Evolutionary conservation across 2,797 vertebrate species (phyloP).

Genomic region (Prunella strophiata): DNA sequence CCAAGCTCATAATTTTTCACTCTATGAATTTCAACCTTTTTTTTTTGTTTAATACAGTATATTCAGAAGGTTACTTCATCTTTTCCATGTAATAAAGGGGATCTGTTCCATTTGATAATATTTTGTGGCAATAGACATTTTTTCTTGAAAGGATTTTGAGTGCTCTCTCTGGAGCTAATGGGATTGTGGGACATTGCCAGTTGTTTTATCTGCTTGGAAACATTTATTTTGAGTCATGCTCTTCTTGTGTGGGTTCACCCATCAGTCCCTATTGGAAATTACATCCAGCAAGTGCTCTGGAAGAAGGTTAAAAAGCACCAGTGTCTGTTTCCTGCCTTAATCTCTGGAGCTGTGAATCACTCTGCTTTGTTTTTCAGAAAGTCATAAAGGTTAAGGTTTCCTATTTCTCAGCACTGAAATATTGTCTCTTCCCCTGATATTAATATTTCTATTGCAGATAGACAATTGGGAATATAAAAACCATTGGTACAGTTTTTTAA

Average conservation of each 20-base stretch:
- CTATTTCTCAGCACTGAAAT: background rate
- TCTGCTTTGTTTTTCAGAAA: background rate
- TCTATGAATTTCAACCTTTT: conserved; percentile 49
- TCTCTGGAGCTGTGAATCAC: background rate
- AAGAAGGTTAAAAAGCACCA: conserved; percentile 4
- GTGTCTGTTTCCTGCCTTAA: background rate
- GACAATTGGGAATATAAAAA: background rate
- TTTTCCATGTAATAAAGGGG: conserved; percentile 44
- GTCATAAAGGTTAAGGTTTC: background rate
- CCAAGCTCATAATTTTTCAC: conserved; percentile 64
- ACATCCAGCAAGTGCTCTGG: background rate
- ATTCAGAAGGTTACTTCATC: conserved; percentile 50
- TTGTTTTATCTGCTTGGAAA: background rate
- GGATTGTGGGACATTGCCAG: conserved; percentile 26
- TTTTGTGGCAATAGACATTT: conserved; percentile 31
- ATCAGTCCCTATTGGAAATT: background rate
- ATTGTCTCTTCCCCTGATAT: background rate
- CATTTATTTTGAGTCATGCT: conserved; percentile 31
- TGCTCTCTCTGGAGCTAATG: conserved; percentile 38
- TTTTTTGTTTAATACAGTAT: conserved; percentile 34
- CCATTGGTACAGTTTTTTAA: background rate
- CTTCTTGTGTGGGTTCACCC: background rate
- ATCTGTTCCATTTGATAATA: conserved; percentile 38
- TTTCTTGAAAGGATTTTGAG: conserved; percentile 32
- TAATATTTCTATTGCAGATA: background rate